A percentile compares a stretch with the other conserved stretches of the same genome.
These are phyloP conservation scores for Thecophora atra DNA, from an alignment of 2,888 invertebrate genomes.

Conservation along the genomic window DNA sequence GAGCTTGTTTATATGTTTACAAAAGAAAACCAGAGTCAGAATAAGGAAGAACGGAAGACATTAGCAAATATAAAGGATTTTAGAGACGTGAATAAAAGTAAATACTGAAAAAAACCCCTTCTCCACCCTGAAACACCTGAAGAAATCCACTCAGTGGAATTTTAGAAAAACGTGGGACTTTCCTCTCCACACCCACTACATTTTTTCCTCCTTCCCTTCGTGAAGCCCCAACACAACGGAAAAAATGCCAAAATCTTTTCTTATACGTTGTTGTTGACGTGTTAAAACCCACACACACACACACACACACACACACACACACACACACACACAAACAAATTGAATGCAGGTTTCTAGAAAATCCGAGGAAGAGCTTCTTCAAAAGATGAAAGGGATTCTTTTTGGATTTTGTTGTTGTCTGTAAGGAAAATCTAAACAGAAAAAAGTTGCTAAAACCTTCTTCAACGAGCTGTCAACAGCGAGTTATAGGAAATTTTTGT, in stretches of 20 bases:
- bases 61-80: constrained; percentile 12
- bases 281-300: background rate
- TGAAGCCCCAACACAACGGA: no score
- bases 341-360: constrained; percentile 8
- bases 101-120: background rate
- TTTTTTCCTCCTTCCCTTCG: no score
- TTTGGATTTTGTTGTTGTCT: background rate
- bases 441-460: no score
- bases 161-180: no score
- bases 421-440: background rate
- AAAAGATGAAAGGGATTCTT: constrained; percentile 7
- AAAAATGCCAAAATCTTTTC: no score
- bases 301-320: background rate
- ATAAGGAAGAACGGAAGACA: no score
- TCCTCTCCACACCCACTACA: no score
- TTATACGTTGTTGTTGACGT: no score
- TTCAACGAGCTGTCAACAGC: no score
- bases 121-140: no score
- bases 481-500: background rate
- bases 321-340: background rate
- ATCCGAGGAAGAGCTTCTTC: constrained; percentile 8
- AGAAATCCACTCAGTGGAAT: no score
- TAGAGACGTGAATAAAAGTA: constrained; percentile 30
- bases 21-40: background rate
- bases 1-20: constrained; percentile 28